Percentiles rank a stretch among this genome's conserved stretches.
These are phyloP conservation scores for Ramphastos sulfuratus DNA, from an alignment of 2,113 vertebrate genomes.

Conservation along the genomic window DNA sequence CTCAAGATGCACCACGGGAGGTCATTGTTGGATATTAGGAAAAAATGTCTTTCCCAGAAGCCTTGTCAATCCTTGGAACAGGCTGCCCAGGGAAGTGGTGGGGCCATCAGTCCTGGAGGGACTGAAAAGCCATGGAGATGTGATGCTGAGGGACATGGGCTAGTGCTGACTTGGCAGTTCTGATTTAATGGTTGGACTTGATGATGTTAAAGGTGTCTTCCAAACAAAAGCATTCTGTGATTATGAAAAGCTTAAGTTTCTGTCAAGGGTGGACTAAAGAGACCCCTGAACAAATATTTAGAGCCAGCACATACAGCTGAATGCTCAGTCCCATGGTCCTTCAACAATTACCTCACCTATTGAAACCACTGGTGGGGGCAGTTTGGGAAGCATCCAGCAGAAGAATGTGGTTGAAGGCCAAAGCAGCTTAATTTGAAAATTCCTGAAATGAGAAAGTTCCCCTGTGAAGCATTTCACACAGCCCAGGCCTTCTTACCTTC, in stretches of 20 bases:
- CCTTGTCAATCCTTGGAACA: no score
- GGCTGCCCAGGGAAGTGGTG: no score
- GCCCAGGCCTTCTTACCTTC: slow-evolving; percentile 78
- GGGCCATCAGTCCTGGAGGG: no score
- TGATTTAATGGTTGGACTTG: no score
- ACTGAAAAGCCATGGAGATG: no score
- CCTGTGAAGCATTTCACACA: background rate
- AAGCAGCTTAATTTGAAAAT: background rate
- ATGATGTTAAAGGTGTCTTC: no score
- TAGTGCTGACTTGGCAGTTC: no score
- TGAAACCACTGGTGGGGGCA: background rate
- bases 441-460: background rate
- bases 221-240: no score
- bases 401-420: background rate
- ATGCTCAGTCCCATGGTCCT: background rate
- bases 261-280: background rate
- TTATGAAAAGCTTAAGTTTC: background rate
- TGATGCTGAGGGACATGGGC: no score
- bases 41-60: no score
- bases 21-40: no score
- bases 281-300: background rate
- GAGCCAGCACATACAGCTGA: background rate
- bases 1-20: no score
- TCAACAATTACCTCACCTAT: background rate
- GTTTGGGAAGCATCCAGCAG: background rate